These are phyloP conservation scores for Tonatia bakeri DNA, from an alignment of 2,113 vertebrate species.

Conservation along the genomic window DNA sequence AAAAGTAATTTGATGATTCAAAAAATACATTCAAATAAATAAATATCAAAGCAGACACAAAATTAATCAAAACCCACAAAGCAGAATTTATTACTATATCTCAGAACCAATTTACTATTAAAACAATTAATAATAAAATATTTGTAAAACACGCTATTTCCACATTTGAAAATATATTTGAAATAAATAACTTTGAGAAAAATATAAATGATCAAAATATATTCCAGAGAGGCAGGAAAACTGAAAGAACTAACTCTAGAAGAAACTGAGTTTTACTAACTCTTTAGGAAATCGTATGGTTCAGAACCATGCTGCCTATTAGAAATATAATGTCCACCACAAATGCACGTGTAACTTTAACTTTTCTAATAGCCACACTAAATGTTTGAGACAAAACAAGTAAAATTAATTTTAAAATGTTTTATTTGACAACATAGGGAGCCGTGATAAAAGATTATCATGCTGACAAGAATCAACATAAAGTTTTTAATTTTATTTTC, in stretches of 20 bases:
- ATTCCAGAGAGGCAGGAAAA: background rate
- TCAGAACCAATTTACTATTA: background rate
- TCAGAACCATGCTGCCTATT: background rate
- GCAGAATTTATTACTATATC: background rate
- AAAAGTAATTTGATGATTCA: background rate
- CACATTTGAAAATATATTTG: background rate
- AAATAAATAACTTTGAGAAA: background rate
- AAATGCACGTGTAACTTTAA: background rate
- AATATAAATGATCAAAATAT: background rate
- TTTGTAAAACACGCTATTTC: background rate
- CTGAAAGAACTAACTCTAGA: background rate
- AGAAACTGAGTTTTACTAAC: background rate
- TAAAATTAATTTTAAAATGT: background rate
- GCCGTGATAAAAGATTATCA: background rate
- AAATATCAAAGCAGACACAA: background rate
- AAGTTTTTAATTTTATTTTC: background rate
- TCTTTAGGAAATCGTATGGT: background rate
- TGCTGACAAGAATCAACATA: background rate
- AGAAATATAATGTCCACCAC: background rate
- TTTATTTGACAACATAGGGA: background rate
- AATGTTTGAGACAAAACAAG: background rate
- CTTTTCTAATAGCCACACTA: background rate
- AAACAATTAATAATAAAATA: background rate
- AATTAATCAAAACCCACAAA: constrained; percentile 3
- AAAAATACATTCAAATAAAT: background rate